Percentiles rank a stretch among this genome's conserved stretches.
phyloP scores from a whole-genome alignment of 2,797 vertebrate genomes.

The Pseudomugil gertrudae region DNA sequence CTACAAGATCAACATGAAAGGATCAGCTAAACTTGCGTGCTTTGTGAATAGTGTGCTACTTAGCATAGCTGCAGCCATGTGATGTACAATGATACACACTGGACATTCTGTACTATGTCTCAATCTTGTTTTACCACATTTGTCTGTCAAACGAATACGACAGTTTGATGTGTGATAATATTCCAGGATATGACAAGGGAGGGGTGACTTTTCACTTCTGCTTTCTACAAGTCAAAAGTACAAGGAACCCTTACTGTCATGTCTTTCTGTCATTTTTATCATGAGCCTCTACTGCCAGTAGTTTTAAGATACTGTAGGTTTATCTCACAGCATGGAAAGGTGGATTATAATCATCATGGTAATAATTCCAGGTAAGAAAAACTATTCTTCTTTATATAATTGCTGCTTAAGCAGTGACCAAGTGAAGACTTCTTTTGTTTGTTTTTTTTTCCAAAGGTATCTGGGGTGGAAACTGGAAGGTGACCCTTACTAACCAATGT shows the following conservation, averaged over 20 bases:
- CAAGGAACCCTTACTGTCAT: background rate
- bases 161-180: background rate
- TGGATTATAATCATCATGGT: slow-evolving; percentile 41
- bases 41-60: background rate
- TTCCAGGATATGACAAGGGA: background rate
- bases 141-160: background rate
- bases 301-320: slow-evolving; percentile 8
- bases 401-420: background rate
- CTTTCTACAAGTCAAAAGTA: slow-evolving; percentile 32
- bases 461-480: slow-evolving; percentile 41
- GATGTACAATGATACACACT: background rate
- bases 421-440: background rate
- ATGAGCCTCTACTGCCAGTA: background rate
- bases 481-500: slow-evolving; percentile 46
- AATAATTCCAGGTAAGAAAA: slow-evolving; percentile 42
- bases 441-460: slow-evolving; percentile 45
- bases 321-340: slow-evolving; percentile 36
- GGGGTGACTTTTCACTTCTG: slow-evolving; percentile 34
- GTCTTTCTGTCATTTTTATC: too few species aligned
- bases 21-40: too few species aligned
- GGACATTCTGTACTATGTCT: slow-evolving; percentile 3
- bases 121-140: background rate
- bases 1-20: too few species aligned
- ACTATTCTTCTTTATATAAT: background rate
- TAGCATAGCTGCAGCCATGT: background rate